Evolutionary conservation across 2,888 invertebrate genomes (phyloP).

Genomic region (Drosophila meridiana): DNA sequence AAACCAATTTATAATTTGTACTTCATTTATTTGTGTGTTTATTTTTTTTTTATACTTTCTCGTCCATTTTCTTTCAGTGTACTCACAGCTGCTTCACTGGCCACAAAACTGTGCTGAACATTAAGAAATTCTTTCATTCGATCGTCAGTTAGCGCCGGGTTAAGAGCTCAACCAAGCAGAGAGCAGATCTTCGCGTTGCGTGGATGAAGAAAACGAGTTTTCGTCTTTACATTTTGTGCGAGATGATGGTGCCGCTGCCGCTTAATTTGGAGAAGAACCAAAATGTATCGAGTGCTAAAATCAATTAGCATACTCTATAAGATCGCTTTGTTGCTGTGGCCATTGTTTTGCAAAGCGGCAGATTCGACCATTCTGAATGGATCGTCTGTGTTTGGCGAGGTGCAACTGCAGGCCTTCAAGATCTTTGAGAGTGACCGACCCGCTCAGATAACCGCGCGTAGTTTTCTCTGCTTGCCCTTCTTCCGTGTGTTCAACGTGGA

Average conservation of each 20-base stretch:
- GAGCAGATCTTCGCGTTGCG: conserved; percentile 29
- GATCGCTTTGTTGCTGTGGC: conserved; percentile 40
- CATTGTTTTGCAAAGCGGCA: conserved; percentile 37
- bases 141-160: conserved; percentile 57
- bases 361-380: conserved; percentile 50
- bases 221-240: conserved; percentile 38
- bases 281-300: conserved; percentile 75
- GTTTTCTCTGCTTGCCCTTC: conserved; percentile 74
- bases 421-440: conserved; percentile 60
- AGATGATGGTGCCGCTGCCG: conserved; percentile 54
- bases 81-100: conserved; percentile 29
- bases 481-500: conserved; percentile 82
- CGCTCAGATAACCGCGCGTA: conserved; percentile 54
- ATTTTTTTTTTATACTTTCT: neutral
- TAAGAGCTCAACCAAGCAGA: conserved; percentile 49
- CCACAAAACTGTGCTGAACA: conserved; percentile 61
- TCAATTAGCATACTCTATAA: conserved; percentile 74
- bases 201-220: conserved; percentile 62
- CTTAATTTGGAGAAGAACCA: conserved; percentile 58
- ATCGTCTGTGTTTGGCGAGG: conserved; percentile 47
- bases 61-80: conserved; percentile 30
- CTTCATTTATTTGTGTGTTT: too few relatives aligned
- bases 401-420: conserved; percentile 57
- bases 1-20: too few relatives aligned
- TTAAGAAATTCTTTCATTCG: conserved; percentile 71